Evolutionary conservation across 2,797 vertebrate species (phyloP), one percentile per base, ranked within the genome.

Genomic region (Atherinosoma microstoma): DNA sequence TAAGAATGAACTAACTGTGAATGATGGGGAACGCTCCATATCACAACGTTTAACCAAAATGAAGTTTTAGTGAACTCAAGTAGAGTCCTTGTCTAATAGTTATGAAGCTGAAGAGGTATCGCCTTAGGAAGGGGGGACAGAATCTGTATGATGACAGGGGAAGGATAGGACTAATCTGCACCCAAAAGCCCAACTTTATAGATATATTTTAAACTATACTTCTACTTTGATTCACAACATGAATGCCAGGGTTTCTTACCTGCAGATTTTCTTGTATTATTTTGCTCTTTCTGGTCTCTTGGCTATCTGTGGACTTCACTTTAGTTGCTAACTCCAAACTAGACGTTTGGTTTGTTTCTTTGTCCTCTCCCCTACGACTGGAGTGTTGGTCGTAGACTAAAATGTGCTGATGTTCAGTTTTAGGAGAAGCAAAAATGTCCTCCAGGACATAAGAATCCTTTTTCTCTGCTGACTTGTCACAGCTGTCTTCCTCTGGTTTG

Each of bases 221-320:
- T 13, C 7, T 13, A 40, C 6, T 58, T 45, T 0, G 1, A 40
- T 27, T 12, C 53, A 35, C 4, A 18, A 15, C 0, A 3, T 5
- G 1, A 18, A 32, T 7, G 6, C 51, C 11, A 32, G 20, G 12
- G 4, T 58, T 7, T 56, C 88, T 84, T 70, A 93, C 91, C 84
- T 84, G 62, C 13, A 30, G 3, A 7, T 58, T 54, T 69, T 16
- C 67, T 29, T 49, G 2, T 4, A 8, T 11, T 9, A 30, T 30
- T 58, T 27, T 32, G 9, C 10, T 42, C 35, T 58, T 27, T 51
- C 32, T 56, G 12, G 34, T 53, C n/a, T 80, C 38, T 30, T 45
- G 61, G 13, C 35, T 16, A n/a, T 66, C 49, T 69, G 62, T 34
- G n/a, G 49, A 47, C 18, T 66, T 72, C 3, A 18, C 65, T 64